Evolutionary conservation across 2,113 vertebrate species (phyloP).

Genomic region (Myiagra hebetior): DNA sequence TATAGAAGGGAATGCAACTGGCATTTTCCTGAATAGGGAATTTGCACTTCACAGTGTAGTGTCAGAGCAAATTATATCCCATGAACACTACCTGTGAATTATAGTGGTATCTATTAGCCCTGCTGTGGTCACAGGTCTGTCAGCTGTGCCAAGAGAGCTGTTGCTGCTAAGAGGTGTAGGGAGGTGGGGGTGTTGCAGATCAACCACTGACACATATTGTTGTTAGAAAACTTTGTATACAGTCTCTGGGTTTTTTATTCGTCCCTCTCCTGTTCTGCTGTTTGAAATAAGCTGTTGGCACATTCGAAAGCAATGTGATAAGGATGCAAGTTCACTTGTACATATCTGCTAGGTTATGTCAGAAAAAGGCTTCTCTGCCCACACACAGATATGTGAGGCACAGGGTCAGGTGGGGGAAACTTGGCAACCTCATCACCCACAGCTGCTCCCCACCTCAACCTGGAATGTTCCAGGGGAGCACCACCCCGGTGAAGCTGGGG

Average conservation of each 20-base stretch:
- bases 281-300: not conserved
- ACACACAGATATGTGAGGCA: not conserved
- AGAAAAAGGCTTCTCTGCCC: not conserved
- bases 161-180: not conserved
- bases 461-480: not conserved
- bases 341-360: not conserved
- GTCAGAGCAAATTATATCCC: not conserved
- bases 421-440: not conserved
- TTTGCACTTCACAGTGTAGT: not conserved
- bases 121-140: not conserved
- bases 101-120: not conserved
- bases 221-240: not conserved
- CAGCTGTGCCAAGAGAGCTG: not conserved
- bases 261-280: not conserved
- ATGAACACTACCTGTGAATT: not conserved
- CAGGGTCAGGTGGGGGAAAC: not conserved
- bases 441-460: not conserved
- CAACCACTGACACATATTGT: not conserved
- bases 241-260: not conserved
- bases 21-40: conserved; percentile 1
- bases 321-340: not conserved
- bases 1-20: not conserved
- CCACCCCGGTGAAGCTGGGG: not conserved
- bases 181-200: not conserved
- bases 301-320: not conserved